Evolutionary conservation across 2,113 vertebrate species (phyloP), one percentile per base, ranked within the genome.

Genomic region (Cichladusa arquata): DNA sequence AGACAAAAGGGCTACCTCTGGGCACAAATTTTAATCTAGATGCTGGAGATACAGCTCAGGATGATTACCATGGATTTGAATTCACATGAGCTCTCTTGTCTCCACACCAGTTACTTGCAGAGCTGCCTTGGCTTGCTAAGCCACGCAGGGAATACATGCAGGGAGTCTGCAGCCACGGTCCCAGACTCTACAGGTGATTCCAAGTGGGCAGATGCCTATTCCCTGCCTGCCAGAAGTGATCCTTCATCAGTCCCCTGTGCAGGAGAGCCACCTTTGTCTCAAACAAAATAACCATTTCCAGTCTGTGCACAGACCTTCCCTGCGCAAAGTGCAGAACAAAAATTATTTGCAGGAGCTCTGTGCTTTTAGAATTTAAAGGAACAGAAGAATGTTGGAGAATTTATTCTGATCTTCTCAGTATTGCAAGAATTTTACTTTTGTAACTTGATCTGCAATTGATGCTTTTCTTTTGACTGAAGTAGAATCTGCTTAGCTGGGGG

Each of bases 121-220:
- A 90, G 57, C 79, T 76, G 82, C 44, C 48, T 11, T 1, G 8
- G 34, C 57, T 73, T 64, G 24, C 79, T 48, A 11, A 81, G 65
- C 51, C 34, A 18, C 0, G 4, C 5, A 19, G 14, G 40, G 57
- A 47, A 42, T 28, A 38, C 23, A 36, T 0, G 0, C 26, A 42
- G 34, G 42, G 31, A 62, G 26, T 47, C 14, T 70, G 51, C 26
- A 90, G 29, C 36, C 57, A 22, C 1, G 0, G 38, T 15, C 48
- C 67, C 78, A 53, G 70, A 80, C 23, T 25, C 61, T 48, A 34
- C 45, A 69, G 7, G 48, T 12, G 44, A 61, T 60, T 53, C 65
- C 61, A 31, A 2, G 7, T 23, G 31, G 31, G 62, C 58, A 69
- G 66, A 65, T 47, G 40, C 19, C 74, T 12, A 64, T 17, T 66